Evolutionary conservation across 1,140 invertebrate genomes (phyloP), one percentile per base, ranked within the genome.

Genomic region (Wasmannia auropunctata): DNA sequence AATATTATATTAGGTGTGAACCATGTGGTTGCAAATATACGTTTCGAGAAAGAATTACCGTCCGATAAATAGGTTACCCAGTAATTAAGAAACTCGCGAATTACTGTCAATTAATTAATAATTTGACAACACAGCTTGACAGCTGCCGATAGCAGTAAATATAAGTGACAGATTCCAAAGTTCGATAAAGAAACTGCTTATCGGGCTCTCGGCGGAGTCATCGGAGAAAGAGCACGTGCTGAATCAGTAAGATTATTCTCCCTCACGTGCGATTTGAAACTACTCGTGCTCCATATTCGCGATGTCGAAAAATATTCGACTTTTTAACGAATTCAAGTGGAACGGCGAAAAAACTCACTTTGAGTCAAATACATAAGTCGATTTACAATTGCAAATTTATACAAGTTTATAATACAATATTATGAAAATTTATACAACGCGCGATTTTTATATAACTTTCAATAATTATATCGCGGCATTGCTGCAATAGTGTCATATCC

Each of bases 131-230:
- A 43, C 60, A 76, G 60, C 43, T 77, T 46, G 19, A 43, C 14
- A 51, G 11, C 5, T 54, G 58, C 28, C n/a, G n/a, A 51, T 25
- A 37, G 25, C 28, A 79, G 43, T 31, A 16, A 65, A 79, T 62
- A n/a, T 62, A n/a, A 79, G 3, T 49, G 40, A 16, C n/a, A 10
- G 31, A 51, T 67, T 49, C 16, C n/a, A 51, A 22, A 46, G 25
- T 60, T 25, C 3, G 76, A 79, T 54, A 67, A 79, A 67, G 40
- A 79, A 79, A 79, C 28, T 79, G 60, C 76, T 79, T 79, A 54
- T 65, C 76, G 43, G 37, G 43, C 31, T 79, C 28, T 51, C 28
- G 43, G 43, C 49, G 22, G 60, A 79, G 19, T 51, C 28, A 28
- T 25, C 28, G 14, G 5, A 49, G 43, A 22, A 25, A 67, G 54